Percentiles rank a stretch among this genome's conserved stretches.
Evolutionary conservation across 2,113 vertebrate species (phyloP).

Genomic region (Accipiter virgatus): DNA sequence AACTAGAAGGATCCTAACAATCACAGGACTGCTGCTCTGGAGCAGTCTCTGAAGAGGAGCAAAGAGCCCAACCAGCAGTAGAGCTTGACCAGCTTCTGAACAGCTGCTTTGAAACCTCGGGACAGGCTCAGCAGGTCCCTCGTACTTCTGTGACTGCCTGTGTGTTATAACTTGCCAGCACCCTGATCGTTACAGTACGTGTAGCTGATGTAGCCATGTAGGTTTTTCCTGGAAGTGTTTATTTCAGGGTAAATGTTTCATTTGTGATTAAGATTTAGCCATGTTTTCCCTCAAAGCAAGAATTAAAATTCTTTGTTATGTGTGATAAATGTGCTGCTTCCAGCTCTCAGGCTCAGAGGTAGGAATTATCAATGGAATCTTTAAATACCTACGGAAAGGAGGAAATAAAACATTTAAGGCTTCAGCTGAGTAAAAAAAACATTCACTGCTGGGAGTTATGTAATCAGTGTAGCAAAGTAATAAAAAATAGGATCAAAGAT

Average conservation of each 20-base stretch:
- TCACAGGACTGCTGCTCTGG: not conserved
- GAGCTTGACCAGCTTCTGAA: not conserved
- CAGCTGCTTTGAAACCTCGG: accelerated
- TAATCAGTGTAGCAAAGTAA: not conserved
- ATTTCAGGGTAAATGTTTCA: not conserved
- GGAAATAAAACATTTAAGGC: not conserved
- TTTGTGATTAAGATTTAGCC: not conserved
- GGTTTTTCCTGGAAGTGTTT: not conserved
- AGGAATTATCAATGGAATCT: not conserved
- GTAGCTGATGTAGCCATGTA: not conserved
- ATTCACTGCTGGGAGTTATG: not conserved
- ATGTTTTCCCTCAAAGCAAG: not conserved
- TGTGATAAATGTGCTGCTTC: not conserved
- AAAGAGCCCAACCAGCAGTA: not conserved
- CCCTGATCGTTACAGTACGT: accelerated
- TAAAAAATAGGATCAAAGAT: not conserved
- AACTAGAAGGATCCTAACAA: not conserved
- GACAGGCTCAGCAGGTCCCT: not conserved
- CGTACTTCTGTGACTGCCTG: not conserved
- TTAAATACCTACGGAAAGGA: not conserved
- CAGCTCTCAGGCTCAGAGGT: not conserved
- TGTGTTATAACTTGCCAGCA: not conserved
- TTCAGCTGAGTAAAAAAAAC: not conserved
- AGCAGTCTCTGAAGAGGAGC: not conserved
- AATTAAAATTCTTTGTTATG: not conserved